Conservation (phyloP, 2,113 vertebrate genomes). For the Prunella fulvescens region DNA sequence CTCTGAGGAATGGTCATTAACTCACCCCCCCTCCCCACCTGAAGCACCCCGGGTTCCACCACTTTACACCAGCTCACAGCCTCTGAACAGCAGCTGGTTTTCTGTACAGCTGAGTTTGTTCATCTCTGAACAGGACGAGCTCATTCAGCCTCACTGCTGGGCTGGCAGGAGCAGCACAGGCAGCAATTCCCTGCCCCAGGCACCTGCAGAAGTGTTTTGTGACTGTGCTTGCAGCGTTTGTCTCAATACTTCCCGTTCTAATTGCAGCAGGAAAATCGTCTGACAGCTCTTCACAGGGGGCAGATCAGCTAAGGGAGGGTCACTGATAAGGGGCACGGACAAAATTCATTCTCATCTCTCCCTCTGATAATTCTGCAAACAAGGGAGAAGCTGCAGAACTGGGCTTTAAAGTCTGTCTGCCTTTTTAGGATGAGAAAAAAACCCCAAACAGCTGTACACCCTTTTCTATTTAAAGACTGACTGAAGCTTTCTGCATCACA, state of each 20-base stretch:
- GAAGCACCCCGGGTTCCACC: background rate
- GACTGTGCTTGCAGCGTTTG: background rate
- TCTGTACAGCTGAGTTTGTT: background rate
- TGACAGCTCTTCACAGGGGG: background rate
- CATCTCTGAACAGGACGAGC: background rate
- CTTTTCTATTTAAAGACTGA: slow-evolving; percentile 3
- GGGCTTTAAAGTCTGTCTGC: background rate
- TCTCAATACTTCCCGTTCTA: background rate
- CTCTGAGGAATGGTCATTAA: background rate
- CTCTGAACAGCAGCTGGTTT: background rate
- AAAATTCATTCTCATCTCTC: background rate
- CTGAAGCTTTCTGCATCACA: background rate
- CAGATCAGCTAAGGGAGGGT: background rate
- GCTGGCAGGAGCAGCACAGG: background rate
- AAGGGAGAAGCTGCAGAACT: background rate
- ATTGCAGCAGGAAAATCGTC: background rate
- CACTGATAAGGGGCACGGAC: background rate
- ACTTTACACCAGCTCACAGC: background rate
- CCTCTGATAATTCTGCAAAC: background rate
- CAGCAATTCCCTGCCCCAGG: background rate
- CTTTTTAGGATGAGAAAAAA: background rate
- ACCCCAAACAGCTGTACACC: background rate
- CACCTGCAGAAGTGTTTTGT: background rate
- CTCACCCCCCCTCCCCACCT: background rate
- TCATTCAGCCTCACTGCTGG: background rate